Evolutionary conservation across 2,888 invertebrate species (phyloP).

Genomic region (Lamellibrachia satsuma): DNA sequence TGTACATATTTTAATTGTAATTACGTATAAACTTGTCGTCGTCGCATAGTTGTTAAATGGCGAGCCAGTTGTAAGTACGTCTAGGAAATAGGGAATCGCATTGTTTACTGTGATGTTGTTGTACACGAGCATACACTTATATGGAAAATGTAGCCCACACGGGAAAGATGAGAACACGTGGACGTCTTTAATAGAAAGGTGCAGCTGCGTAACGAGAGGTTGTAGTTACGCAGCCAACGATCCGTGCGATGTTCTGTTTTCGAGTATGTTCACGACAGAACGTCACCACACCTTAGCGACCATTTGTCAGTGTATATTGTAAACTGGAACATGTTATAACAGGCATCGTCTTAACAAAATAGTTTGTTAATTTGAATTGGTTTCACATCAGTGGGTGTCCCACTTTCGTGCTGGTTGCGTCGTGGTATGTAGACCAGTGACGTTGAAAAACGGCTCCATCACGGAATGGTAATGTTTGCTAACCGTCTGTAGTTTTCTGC

Average conservation of each 20-base stretch:
- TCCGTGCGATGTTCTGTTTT: background rate
- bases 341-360: background rate
- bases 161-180: background rate
- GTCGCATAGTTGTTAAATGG: background rate
- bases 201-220: background rate
- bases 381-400: no score
- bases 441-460: background rate
- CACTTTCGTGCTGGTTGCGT: no score
- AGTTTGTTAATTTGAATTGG: no score
- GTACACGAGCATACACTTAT: background rate
- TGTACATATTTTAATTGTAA: background rate
- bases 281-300: background rate
- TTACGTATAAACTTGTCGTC: background rate
- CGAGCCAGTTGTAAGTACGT: background rate
- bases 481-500: background rate
- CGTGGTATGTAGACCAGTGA: no score
- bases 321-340: background rate
- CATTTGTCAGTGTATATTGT: background rate
- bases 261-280: background rate
- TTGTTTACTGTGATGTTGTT: background rate
- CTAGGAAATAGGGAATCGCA: background rate
- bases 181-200: background rate
- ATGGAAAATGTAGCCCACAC: background rate
- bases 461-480: background rate
- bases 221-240: no score